phyloP scores from a whole-genome alignment of 1,140 invertebrate genomes.

The Ips nitidus region DNA sequence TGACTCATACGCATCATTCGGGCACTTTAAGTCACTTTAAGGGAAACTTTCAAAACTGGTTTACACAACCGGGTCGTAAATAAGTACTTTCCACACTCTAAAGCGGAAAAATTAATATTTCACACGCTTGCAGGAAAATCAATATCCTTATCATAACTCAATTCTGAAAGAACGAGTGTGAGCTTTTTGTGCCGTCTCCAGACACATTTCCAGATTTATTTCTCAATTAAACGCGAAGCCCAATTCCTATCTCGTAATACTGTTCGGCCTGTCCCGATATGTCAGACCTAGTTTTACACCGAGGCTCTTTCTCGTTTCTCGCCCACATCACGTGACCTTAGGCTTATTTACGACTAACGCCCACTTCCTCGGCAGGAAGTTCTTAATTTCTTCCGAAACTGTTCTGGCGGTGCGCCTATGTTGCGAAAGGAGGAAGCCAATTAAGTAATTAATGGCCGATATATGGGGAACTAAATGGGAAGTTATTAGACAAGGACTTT shows the following conservation, averaged over 20 bases:
- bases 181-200: background rate
- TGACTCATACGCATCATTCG: too few relatives aligned
- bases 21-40: too few relatives aligned
- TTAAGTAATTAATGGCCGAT: conserved; percentile 38
- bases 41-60: too few relatives aligned
- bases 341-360: conserved; percentile 32
- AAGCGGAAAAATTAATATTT: too few relatives aligned
- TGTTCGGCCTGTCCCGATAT: conserved; percentile 2
- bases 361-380: conserved; percentile 37
- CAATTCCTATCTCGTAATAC: conserved; percentile 23
- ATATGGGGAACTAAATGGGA: conserved; percentile 32
- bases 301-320: conserved; percentile 4
- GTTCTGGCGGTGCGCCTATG: conserved; percentile 9
- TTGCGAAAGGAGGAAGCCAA: conserved; percentile 34
- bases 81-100: too few relatives aligned
- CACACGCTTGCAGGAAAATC: too few relatives aligned
- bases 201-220: conserved; percentile 29
- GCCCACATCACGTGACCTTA: conserved; percentile 21
- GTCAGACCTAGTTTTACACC: conserved; percentile 22
- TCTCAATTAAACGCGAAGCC: conserved; percentile 32
- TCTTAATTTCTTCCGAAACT: conserved; percentile 38
- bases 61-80: too few relatives aligned
- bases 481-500: conserved; percentile 22
- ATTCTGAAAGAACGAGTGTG: too few relatives aligned
- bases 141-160: too few relatives aligned